These are phyloP conservation scores for Myripristis jacobus DNA, from an alignment of 2,797 vertebrate species.

Conservation along the genomic window DNA sequence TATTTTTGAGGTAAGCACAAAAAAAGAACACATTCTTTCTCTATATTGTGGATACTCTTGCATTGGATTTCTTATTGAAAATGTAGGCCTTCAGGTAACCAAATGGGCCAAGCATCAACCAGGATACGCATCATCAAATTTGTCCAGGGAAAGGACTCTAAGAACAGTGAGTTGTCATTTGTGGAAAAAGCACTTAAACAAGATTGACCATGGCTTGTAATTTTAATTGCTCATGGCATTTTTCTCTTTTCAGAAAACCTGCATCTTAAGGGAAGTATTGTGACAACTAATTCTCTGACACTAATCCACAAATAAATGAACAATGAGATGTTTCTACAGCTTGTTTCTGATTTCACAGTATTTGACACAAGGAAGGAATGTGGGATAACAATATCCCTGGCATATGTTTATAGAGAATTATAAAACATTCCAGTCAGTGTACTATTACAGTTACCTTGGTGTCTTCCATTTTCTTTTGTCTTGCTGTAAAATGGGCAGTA, in stretches of 20 bases:
- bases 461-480: constrained; percentile 75
- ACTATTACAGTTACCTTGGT: constrained; percentile 72
- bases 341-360: constrained; percentile 60
- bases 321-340: constrained; percentile 67
- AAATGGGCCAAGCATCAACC: constrained; percentile 61
- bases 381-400: constrained; percentile 6
- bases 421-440: constrained; percentile 17
- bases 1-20: constrained; percentile 40
- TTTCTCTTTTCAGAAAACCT: constrained; percentile 62
- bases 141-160: constrained; percentile 77
- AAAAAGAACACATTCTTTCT: constrained; percentile 42
- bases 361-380: constrained; percentile 60
- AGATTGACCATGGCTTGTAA: constrained; percentile 84
- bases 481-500: constrained; percentile 66
- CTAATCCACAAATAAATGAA: constrained; percentile 83
- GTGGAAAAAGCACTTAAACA: constrained; percentile 81
- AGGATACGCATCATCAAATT: constrained; percentile 78
- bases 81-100: constrained; percentile 73
- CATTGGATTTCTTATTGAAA: constrained; percentile 45
- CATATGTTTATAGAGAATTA: constrained; percentile 59
- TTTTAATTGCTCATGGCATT: constrained; percentile 83
- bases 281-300: constrained; percentile 80
- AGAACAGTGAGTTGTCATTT: constrained; percentile 82
- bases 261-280: constrained; percentile 81
- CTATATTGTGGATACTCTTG: constrained; percentile 33